Evolutionary conservation across 2,888 invertebrate genomes (phyloP), one percentile per base, ranked within the genome.

Genomic region (Candidula unifasciata): DNA sequence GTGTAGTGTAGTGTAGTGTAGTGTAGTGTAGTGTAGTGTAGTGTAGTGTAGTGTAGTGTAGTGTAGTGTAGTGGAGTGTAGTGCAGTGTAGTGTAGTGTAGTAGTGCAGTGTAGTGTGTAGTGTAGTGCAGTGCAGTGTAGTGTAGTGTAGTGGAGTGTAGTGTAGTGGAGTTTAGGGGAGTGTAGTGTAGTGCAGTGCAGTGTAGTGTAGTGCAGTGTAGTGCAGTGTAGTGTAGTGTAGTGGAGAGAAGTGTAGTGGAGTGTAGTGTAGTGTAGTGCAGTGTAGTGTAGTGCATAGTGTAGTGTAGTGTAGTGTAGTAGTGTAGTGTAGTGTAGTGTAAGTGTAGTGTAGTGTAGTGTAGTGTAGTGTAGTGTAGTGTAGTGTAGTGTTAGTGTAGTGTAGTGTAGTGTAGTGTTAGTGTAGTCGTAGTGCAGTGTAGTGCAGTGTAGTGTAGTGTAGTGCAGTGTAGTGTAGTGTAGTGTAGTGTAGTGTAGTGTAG

Each of bases 221-320:
- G 77, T 77, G 77, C 33, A 66, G 66, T 66, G 37, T 80, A 80
- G 66, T 66, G 44, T 69, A 68, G 69, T 37, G 44, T 68, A 69
- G 68, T 68, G 52, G 68, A 66, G 80, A 68, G 68, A 52, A 66
- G 69, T 80, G 68, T 80, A 35, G 68, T 68, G 60, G 60, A 78
- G 78, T 78, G 78, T 78, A 78, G 78, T 64, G 18, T 64, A 30
- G 78, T 60, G 35, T 73, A 66, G 73, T 73, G 73, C 18, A 73
- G 73, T 35, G 78, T 78, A 78, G 78, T 64, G 60, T 78, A 78
- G 78, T 78, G 78, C 64, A 33, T 60, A 66, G 60, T 78, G 78
- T 78, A 78, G 78, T 64, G 78, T 78, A 78, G 78, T 78, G 21
- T 78, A 33, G 78, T 78, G 33, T 78, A 64, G 78, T 78, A 27